Conservation (phyloP, 2,888 invertebrate genomes). For the Lordiphosa andalusiaca region DNA sequence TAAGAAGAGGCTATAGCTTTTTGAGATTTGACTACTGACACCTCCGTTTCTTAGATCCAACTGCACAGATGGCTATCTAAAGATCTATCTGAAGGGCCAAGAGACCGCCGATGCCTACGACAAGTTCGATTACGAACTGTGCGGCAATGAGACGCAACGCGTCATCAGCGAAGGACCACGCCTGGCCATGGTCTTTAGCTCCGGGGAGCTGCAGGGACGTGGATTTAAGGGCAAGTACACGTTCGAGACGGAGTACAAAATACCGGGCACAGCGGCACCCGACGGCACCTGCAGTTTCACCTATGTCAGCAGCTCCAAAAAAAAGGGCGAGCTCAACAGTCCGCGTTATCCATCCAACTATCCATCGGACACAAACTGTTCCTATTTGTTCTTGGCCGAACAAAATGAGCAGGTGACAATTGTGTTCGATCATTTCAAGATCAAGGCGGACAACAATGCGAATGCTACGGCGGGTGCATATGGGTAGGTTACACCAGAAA, state of each 20-base stretch:
- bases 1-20: background rate
- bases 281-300: slow-evolving; percentile 95
- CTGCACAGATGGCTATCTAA: slow-evolving; percentile 94
- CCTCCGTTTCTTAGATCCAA: slow-evolving; percentile 80
- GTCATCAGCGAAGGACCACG: slow-evolving; percentile 95
- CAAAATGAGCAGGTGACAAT: slow-evolving; percentile 94
- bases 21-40: background rate
- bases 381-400: slow-evolving; percentile 92
- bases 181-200: slow-evolving; percentile 96
- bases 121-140: slow-evolving; percentile 95
- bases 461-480: slow-evolving; percentile 89
- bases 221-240: slow-evolving; percentile 88
- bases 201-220: slow-evolving; percentile 92
- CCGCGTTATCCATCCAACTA: slow-evolving; percentile 98
- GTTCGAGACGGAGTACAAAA: slow-evolving; percentile 90
- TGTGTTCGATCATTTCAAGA: slow-evolving; percentile 95
- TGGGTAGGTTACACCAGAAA: slow-evolving; percentile 82
- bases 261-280: slow-evolving; percentile 96
- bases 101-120: slow-evolving; percentile 95
- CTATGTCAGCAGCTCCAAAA: slow-evolving; percentile 92
- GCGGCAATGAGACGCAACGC: slow-evolving; percentile 91
- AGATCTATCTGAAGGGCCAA: slow-evolving; percentile 94
- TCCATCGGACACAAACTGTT: slow-evolving; percentile 96
- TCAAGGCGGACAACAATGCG: slow-evolving; percentile 87
- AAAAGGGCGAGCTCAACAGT: slow-evolving; percentile 95